These are phyloP conservation scores for Lottia gigantea DNA, from an alignment of 2,888 invertebrate species.

Conservation along the genomic window DNA sequence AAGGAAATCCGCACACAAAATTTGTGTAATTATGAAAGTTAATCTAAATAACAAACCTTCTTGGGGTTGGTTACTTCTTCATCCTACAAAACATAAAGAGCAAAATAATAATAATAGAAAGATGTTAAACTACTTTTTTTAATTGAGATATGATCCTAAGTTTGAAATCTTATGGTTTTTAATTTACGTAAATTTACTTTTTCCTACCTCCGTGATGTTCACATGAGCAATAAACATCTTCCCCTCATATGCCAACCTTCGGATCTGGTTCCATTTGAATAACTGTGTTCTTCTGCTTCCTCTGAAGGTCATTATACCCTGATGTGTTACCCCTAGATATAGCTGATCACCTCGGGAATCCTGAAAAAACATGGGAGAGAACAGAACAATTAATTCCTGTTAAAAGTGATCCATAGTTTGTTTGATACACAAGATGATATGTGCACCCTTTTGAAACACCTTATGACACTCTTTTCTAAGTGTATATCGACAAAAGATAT, in stretches of 20 bases:
- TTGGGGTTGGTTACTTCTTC: slow-evolving; percentile 41
- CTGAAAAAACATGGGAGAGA: slow-evolving; percentile 70
- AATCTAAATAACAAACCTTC: slow-evolving; percentile 35
- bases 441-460: too few relatives aligned
- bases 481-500: background rate
- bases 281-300: slow-evolving; percentile 92
- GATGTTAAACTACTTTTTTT: too few relatives aligned
- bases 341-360: slow-evolving; percentile 92
- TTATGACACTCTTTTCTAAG: too few relatives aligned
- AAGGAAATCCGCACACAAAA: too few relatives aligned
- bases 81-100: slow-evolving; percentile 32
- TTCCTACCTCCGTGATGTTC: slow-evolving; percentile 87
- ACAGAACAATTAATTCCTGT: too few relatives aligned
- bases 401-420: too few relatives aligned
- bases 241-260: slow-evolving; percentile 96
- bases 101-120: too few relatives aligned
- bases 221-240: slow-evolving; percentile 97
- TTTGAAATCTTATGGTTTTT: too few relatives aligned
- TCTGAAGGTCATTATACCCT: slow-evolving; percentile 94
- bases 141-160: too few relatives aligned
- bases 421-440: too few relatives aligned
- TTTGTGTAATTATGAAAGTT: too few relatives aligned
- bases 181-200: background rate
- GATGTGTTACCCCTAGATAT: slow-evolving; percentile 94
- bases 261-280: slow-evolving; percentile 94